These are phyloP conservation scores for Glyptemys insculpta DNA, from an alignment of 2,797 vertebrate species.

Conservation along the genomic window DNA sequence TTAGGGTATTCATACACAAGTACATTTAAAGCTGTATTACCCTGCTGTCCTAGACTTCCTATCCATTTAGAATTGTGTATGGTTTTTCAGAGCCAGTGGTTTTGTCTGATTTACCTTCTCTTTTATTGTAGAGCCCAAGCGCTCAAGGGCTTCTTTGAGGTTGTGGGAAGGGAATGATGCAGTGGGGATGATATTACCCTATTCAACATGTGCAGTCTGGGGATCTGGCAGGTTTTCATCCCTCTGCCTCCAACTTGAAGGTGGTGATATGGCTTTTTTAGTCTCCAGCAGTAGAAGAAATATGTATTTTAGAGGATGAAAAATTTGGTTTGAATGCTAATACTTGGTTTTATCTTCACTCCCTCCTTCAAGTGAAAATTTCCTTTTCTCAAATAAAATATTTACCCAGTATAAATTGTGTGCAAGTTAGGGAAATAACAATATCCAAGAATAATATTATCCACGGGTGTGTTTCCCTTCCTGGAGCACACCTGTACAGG, in stretches of 20 bases:
- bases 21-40: not conserved
- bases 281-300: not conserved
- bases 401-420: not conserved
- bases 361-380: constrained; percentile 23
- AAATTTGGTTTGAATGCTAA: not conserved
- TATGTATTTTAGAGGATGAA: not conserved
- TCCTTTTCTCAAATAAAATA: not conserved
- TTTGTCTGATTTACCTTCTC: not conserved
- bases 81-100: not conserved
- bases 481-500: not conserved
- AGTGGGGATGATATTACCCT: not conserved
- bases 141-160: not conserved
- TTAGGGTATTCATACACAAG: not conserved
- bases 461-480: not conserved
- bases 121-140: not conserved
- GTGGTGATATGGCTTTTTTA: not conserved
- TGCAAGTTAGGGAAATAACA: not conserved
- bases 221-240: not conserved
- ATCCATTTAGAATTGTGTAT: not conserved
- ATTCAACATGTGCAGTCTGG: not conserved
- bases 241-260: not conserved
- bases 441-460: not conserved
- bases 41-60: not conserved
- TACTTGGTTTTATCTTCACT: not conserved
- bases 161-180: not conserved